Evolutionary conservation across 2,888 invertebrate genomes (phyloP), one percentile per base, ranked within the genome.

Genomic region (Nysson spinosus): DNA sequence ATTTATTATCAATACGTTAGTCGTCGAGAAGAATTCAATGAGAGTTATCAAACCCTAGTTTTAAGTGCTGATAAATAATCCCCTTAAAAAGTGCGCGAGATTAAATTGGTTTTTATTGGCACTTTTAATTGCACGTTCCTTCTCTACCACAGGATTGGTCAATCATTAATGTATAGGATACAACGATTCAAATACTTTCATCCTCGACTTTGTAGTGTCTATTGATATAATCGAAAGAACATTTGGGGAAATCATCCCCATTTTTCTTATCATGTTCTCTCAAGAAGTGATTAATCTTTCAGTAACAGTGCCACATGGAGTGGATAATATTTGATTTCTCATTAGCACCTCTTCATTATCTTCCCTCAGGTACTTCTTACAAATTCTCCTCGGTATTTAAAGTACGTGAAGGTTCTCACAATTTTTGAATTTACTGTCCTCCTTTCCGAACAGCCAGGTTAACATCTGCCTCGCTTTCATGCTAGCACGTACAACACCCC

Each of bases 391-490:
- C 17, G 1, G 7, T 3, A 12, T 39, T 68, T 74, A 75, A 32
- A 75, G 72, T 24, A 75, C 94, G 85, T 95, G 93, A 46, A 96
- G 90, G 83, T 96, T 96, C 88, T 96, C 96, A 89, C 96, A 96
- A 88, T 96, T 95, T 88, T 95, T 95, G 88, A 96, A 95, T 87
- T 96, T 96, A 14, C 95, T 93, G 87, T 96, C 96, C 85, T 96
- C 96, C 81, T 95, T 96, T 40, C 96, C 95, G 84, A 96, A 93
- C 44, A 96, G 92, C 95, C 95, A 96, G 14, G 96, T 96, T 72
- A 96, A 91, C 94, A 96, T 95, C 87, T 96, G 95, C 44, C 96
- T 89, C 0, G 96, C 96, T 83, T 95, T 95, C 94, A 96, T 95
- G 87, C 95, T 95, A 2, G 95, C 96, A 75, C 95, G 89, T 14